phyloP scores from a whole-genome alignment of 2,797 vertebrate genomes.

The Alectoris magna region DNA sequence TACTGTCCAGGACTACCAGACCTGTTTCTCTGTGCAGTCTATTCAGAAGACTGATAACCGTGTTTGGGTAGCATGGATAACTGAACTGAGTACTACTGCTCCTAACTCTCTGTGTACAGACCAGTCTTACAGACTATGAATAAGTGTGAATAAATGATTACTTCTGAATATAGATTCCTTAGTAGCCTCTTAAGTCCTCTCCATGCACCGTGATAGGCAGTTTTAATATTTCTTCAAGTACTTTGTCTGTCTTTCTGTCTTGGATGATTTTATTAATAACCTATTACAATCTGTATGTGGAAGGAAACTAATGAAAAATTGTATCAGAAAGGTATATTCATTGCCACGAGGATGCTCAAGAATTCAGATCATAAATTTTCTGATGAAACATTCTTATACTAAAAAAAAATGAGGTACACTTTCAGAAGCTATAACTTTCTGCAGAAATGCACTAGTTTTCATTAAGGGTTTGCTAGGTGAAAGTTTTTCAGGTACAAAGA shows the following conservation, averaged over 20 bases:
- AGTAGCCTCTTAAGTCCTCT: not conserved
- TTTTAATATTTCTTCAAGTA: not conserved
- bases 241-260: conserved; percentile 14
- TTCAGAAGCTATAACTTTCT: not conserved
- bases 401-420: not conserved
- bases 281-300: not conserved
- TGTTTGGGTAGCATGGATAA: not conserved
- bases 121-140: not conserved
- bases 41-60: not conserved
- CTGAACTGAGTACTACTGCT: not conserved
- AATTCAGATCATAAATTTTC: not conserved
- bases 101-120: not conserved
- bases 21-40: not conserved
- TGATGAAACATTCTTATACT: not conserved
- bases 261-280: not conserved
- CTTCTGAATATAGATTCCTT: not conserved
- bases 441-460: not conserved
- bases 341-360: not conserved
- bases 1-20: not conserved
- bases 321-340: not conserved
- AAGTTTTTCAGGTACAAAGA: not conserved
- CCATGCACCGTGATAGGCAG: not conserved
- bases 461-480: not conserved
- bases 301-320: not conserved
- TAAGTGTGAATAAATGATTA: not conserved